Evolutionary conservation across 2,113 vertebrate species (phyloP).

Genomic region (Salminus brasiliensis): DNA sequence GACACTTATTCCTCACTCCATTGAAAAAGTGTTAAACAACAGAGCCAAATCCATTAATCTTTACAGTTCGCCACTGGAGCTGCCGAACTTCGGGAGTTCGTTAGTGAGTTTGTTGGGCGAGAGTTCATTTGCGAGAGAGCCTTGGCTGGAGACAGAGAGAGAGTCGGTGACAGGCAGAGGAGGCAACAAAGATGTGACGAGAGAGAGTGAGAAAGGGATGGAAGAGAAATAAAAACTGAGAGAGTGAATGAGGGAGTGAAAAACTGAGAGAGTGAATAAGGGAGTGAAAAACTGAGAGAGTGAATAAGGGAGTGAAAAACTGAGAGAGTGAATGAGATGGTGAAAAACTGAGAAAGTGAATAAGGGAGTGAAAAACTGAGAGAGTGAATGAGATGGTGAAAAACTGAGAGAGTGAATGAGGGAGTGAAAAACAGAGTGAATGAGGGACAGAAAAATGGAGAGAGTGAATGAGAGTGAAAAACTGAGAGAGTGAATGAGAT

Average conservation of each 20-base stretch:
- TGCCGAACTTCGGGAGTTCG: conserved; percentile 55
- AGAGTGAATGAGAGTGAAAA: neutral
- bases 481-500: neutral
- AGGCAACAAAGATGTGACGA: too few species aligned
- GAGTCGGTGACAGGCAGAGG: neutral
- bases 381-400: too few species aligned
- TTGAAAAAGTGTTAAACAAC: conserved; percentile 56
- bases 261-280: conserved; percentile 23
- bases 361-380: too few species aligned
- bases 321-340: neutral
- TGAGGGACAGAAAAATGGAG: neutral
- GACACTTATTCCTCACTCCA: conserved; percentile 63
- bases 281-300: conserved; percentile 45
- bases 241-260: conserved; percentile 22
- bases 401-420: neutral
- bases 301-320: neutral
- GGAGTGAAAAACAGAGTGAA: neutral
- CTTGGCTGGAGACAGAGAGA: conserved; percentile 28
- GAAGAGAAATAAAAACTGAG: neutral
- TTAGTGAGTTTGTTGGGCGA: conserved; percentile 51
- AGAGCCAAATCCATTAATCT: conserved; percentile 62
- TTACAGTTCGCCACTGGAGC: conserved; percentile 54
- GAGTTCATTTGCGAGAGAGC: conserved; percentile 41
- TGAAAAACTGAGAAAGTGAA: too few species aligned
- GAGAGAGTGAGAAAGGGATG: neutral